Percentiles rank a stretch among this genome's conserved stretches.
phyloP scores from a whole-genome alignment of 2,113 vertebrate genomes.

The Datnioides undecimradiatus region DNA sequence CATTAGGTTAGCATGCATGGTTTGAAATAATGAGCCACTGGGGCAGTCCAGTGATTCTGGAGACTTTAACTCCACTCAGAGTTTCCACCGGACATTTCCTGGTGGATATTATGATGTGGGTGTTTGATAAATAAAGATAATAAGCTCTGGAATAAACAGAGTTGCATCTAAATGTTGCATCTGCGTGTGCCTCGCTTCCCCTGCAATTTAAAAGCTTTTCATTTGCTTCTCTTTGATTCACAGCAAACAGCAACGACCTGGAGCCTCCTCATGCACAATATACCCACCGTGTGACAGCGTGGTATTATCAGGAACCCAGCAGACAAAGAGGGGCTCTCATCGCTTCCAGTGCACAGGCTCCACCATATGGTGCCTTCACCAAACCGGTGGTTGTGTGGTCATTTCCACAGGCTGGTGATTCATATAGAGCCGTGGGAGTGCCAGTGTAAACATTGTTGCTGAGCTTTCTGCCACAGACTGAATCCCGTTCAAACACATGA shows the following conservation, averaged over 20 bases:
- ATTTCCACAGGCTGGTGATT: constrained; percentile 53
- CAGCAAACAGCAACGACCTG: background rate
- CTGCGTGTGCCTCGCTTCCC: background rate
- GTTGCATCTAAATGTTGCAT: background rate
- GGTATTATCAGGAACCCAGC: constrained; percentile 12
- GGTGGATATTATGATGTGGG: background rate
- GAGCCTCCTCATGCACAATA: background rate
- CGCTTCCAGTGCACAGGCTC: constrained; percentile 17
- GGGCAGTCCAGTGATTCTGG: background rate
- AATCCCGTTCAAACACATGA: constrained; percentile 25
- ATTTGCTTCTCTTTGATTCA: background rate
- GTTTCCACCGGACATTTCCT: constrained; percentile 19
- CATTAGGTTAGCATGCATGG: background rate
- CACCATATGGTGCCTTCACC: constrained; percentile 9
- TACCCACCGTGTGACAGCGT: constrained; percentile 9
- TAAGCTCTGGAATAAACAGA: background rate
- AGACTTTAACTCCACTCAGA: constrained; percentile 1
- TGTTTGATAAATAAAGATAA: background rate
- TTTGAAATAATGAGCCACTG: background rate
- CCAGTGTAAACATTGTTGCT: constrained; percentile 32
- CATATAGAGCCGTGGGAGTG: constrained; percentile 10
- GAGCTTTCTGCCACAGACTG: constrained; percentile 26
- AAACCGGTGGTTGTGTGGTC: constrained; percentile 34
- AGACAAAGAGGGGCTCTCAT: constrained; percentile 2
- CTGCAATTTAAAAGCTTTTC: background rate